Evolutionary conservation across 1,140 invertebrate genomes (phyloP).

Genomic region (Globodera ellingtonae): DNA sequence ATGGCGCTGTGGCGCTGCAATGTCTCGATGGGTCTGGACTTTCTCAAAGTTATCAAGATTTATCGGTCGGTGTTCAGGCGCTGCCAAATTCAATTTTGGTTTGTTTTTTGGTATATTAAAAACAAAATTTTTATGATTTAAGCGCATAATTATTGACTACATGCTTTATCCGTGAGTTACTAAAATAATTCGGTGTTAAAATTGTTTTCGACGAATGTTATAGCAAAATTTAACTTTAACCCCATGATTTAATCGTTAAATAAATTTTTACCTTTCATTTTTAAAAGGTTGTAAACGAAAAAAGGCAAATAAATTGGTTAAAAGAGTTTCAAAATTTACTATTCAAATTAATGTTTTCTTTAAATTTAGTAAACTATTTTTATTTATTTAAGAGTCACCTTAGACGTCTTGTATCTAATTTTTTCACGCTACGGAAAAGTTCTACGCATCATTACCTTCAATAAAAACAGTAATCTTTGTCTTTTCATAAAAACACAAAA

Average conservation of each 20-base stretch:
- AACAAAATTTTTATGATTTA: neutral
- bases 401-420: constrained; percentile 93
- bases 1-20: neutral
- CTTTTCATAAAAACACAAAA: too few species aligned
- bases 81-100: constrained; percentile 74
- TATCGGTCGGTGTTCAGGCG: constrained; percentile 59
- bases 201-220: neutral
- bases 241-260: too few species aligned
- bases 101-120: neutral
- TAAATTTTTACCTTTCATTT: too few species aligned
- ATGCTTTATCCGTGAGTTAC: constrained; percentile 81
- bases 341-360: too few species aligned
- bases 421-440: constrained; percentile 97
- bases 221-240: too few species aligned
- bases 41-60: constrained; percentile 42
- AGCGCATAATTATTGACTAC: constrained; percentile 92
- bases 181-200: neutral
- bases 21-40: constrained; percentile 23
- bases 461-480: constrained; percentile 87
- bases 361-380: too few species aligned
- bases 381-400: constrained; percentile 73
- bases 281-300: too few species aligned
- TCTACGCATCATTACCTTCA: constrained; percentile 98
- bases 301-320: too few species aligned
- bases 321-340: too few species aligned